phyloP scores from a whole-genome alignment of 35 echinoderm and acorn worm species.

The Hemicentrotus pulcherrimus region DNA sequence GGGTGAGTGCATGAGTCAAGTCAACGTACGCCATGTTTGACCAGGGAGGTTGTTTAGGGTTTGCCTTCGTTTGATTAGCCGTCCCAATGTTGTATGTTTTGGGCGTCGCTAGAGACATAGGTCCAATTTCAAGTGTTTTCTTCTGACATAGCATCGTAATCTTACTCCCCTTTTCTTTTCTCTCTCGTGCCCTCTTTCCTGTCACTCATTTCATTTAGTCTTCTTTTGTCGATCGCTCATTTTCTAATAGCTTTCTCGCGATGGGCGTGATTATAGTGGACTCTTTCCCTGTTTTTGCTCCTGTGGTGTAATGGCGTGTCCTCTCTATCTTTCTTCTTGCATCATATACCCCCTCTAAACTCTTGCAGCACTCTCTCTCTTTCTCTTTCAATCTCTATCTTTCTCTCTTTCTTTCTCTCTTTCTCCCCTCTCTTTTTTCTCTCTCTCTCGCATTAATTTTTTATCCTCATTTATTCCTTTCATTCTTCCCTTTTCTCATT shows the following conservation, averaged over 20 bases:
- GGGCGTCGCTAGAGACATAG: constrained; percentile 15
- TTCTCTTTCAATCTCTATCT: not conserved
- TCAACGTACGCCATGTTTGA: not conserved
- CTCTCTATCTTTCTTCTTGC: not conserved
- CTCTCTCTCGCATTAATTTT: not conserved
- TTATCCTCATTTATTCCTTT: not conserved
- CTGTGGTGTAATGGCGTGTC: not conserved
- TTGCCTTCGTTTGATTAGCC: not conserved
- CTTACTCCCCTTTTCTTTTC: not conserved
- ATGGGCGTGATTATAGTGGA: not conserved
- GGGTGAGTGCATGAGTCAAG: not conserved
- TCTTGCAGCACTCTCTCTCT: not conserved
- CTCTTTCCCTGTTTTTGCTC: not conserved
- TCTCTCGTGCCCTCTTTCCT: not conserved
- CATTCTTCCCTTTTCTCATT: not conserved
- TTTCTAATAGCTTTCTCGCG: not conserved
- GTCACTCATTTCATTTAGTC: constrained; percentile 13
- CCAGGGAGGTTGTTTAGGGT: not conserved
- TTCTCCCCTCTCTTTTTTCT: not conserved
- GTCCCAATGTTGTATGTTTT: not conserved
- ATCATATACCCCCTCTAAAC: not conserved
- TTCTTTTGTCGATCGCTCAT: not conserved
- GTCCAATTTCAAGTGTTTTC: constrained; percentile 3
- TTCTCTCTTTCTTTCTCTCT: not conserved
- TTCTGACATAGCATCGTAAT: constrained; percentile 18